Base-by-base conservation (phyloP, 2,113 vertebrate species). In the Promerops cafer region DNA sequence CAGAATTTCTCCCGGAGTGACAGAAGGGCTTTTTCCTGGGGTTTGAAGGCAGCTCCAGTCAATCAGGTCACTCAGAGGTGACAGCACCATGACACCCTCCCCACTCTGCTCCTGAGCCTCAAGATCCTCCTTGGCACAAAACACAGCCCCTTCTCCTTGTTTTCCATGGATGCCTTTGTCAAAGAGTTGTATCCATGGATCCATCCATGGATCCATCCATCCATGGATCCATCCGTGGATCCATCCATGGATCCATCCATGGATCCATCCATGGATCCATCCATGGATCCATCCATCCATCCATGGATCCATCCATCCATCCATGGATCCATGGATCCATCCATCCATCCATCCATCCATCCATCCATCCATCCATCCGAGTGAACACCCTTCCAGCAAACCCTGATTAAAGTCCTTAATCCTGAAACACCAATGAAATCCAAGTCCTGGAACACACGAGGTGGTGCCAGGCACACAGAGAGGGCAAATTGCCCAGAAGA, bases 21-120 rank as follows among this genome's bases (percentile, higher is more conserved):
- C 22, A 57, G 69, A 26, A 40, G 23, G 11, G 35, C 2, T 61
- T 59, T 7, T 6, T 3, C 19, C 42, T 9, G 28, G 40, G 70
- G 11, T 42, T 68, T 44, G 64, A 61, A 44, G 56, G 26, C 30
- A n/a, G 24, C 16, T 76, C 24, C 42, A 2, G 13, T 45, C 33
- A 24, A 3, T 5, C 57, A 31, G 42, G 70, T 35, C 42, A 12
- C 35, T 18, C 52, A 16, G 0, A 61, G 75, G 61, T 66, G 70
- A 31, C 35, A 28, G 16, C 59, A 69, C 17, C 44, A 42, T 0
- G 0, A 57, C 13, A 66, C 10, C 27, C 3, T 49, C 35, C 30
- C 42, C 23, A 6, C 50, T 13, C 50, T 65, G 31, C 66, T 37
- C 50, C 82, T 21, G 47, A 53, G 44, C 31, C 39, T 30, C 30